A percentile compares a stretch with the other conserved stretches of the same genome.
phyloP scores from a whole-genome alignment of 2,797 vertebrate genomes.

The Chromobotia macracanthus region DNA sequence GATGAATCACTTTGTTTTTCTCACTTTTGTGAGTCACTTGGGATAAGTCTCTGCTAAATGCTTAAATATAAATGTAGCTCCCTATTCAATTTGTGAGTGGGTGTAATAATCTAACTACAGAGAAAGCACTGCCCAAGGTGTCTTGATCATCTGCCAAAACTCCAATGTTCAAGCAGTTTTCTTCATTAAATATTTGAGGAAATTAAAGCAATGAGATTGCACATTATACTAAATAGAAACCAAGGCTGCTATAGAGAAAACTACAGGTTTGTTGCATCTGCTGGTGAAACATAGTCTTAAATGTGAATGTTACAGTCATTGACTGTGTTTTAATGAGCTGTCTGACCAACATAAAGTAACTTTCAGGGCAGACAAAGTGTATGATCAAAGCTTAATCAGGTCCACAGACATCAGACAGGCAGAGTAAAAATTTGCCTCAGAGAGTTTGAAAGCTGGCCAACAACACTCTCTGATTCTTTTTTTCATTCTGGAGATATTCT shows the following conservation, averaged over 20 bases:
- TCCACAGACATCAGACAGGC: background rate
- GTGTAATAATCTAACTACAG: slow-evolving; percentile 5
- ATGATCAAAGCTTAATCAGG: background rate
- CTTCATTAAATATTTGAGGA: slow-evolving; percentile 7
- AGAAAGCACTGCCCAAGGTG: background rate
- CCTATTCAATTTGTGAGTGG: slow-evolving; percentile 6
- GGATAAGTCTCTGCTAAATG: too few species aligned
- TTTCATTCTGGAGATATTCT: background rate
- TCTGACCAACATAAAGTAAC: background rate
- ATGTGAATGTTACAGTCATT: background rate
- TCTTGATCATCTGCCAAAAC: slow-evolving; percentile 7
- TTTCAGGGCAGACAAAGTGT: background rate
- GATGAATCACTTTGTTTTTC: too few species aligned
- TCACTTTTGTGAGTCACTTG: too few species aligned
- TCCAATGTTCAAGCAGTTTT: slow-evolving; percentile 9
- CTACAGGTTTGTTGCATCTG: too few species aligned
- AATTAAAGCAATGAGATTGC: slow-evolving; percentile 15
- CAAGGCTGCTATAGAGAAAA: background rate
- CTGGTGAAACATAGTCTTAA: too few species aligned
- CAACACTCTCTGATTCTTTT: background rate
- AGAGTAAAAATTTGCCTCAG: background rate
- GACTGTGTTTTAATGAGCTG: background rate
- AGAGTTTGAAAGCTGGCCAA: slow-evolving; percentile 10
- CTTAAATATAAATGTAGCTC: background rate
- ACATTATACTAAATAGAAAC: background rate